phyloP scores from a whole-genome alignment of 2,797 vertebrate species.

The Takifugu rubripes region DNA sequence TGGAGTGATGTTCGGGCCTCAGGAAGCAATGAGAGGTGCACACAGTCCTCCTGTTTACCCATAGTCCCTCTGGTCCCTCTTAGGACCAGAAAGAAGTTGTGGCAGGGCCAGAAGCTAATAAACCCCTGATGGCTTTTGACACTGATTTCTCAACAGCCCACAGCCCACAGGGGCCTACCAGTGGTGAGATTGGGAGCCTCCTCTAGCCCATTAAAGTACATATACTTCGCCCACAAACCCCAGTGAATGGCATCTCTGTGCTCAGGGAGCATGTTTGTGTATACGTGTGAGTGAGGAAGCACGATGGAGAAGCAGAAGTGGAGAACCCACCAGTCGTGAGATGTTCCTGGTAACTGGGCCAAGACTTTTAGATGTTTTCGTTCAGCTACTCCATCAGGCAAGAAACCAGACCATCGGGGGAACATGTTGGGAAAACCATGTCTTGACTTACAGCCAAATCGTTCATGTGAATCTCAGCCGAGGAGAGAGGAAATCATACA shows the following conservation, averaged over 20 bases:
- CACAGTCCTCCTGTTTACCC: slow-evolving; percentile 64
- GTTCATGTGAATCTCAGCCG: slow-evolving; percentile 61
- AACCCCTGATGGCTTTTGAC: slow-evolving; percentile 74
- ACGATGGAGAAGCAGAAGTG: slow-evolving; percentile 30
- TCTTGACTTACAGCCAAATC: slow-evolving; percentile 50
- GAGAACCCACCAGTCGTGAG: slow-evolving; percentile 43
- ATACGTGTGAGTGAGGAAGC: slow-evolving; percentile 50
- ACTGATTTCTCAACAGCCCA: slow-evolving; percentile 74
- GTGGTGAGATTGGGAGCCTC: slow-evolving; percentile 65
- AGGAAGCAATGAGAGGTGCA: slow-evolving; percentile 35
- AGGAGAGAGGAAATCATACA: slow-evolving; percentile 54
- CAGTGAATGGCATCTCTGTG: slow-evolving; percentile 75
- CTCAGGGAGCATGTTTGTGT: slow-evolving; percentile 56
- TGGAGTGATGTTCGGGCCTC: slow-evolving; percentile 33
- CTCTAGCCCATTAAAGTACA: slow-evolving; percentile 72
- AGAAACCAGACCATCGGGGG: slow-evolving; percentile 47
- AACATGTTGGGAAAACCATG: slow-evolving; percentile 52
- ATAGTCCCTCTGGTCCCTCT: slow-evolving; percentile 57
- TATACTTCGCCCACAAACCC: slow-evolving; percentile 70
- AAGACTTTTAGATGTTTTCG: slow-evolving; percentile 57
- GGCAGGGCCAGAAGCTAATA: slow-evolving; percentile 65
- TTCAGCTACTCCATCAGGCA: slow-evolving; percentile 57
- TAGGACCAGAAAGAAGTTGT: slow-evolving; percentile 43
- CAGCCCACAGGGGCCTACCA: slow-evolving; percentile 57
- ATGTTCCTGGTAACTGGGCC: slow-evolving; percentile 41